Evolutionary conservation across 2,113 vertebrate genomes (phyloP).

Genomic region (Anseranas semipalmata): DNA sequence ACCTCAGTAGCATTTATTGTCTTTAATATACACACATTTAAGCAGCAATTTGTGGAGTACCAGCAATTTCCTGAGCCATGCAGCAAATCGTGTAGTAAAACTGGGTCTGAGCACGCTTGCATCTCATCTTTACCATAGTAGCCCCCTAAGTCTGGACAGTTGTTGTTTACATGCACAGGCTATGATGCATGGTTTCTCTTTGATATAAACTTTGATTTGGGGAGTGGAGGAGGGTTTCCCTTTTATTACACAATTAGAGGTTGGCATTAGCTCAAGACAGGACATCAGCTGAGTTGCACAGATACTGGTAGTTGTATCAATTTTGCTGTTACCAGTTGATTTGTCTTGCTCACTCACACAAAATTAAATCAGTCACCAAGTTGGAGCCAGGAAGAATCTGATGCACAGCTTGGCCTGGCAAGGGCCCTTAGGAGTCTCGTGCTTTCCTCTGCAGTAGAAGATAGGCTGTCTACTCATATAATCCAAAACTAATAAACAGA

Average conservation of each 20-base stretch:
- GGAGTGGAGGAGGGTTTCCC: neutral
- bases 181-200: neutral
- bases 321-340: neutral
- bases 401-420: neutral
- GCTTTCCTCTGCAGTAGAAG: neutral
- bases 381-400: neutral
- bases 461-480: neutral
- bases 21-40: neutral
- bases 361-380: neutral
- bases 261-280: neutral
- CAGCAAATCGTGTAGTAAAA: constrained; percentile 10
- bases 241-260: neutral
- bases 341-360: neutral
- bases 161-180: neutral
- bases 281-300: neutral
- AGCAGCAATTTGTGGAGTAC: neutral
- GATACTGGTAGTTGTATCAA: neutral
- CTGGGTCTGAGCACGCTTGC: neutral
- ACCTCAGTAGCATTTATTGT: neutral
- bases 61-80: constrained; percentile 16
- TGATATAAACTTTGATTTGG: neutral
- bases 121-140: neutral
- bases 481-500: neutral
- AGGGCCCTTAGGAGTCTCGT: neutral
- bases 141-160: neutral